Conservation (phyloP, 2,888 invertebrate genomes). For the Chymomyza procnemis region DNA sequence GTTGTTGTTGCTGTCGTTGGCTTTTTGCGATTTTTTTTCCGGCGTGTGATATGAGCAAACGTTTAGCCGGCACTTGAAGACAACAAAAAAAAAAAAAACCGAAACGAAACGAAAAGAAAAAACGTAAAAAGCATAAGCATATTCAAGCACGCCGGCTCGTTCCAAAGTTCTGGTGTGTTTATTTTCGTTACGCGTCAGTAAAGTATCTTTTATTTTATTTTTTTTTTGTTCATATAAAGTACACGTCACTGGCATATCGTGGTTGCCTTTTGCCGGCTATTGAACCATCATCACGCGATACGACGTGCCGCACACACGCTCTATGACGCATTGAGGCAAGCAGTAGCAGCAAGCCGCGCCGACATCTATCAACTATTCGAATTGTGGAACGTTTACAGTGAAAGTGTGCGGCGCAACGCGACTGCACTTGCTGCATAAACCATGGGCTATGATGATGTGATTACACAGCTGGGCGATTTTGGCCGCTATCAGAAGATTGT, state of each 20-base stretch:
- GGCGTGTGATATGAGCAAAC: background rate
- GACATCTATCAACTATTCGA: background rate
- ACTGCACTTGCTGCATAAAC: background rate
- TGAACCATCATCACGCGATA: conserved; percentile 38
- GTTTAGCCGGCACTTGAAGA: background rate
- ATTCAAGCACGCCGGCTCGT: background rate
- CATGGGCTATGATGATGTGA: conserved; percentile 86
- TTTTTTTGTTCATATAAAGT: conserved; percentile 39
- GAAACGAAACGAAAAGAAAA: no score
- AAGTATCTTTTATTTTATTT: background rate
- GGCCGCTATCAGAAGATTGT: conserved; percentile 85
- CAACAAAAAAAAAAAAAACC: background rate
- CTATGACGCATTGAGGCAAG: background rate
- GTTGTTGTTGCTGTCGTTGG: background rate
- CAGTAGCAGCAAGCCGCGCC: background rate
- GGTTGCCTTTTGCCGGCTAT: background rate
- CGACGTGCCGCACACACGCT: conserved; percentile 2
- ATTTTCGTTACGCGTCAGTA: background rate
- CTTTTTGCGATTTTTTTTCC: background rate
- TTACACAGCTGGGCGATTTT: conserved; percentile 84
- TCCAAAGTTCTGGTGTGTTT: background rate
- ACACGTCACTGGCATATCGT: conserved; percentile 33
- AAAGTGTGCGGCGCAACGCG: background rate
- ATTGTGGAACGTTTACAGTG: background rate
- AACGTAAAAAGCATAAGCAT: no score